phyloP scores from a whole-genome alignment of 2,888 invertebrate species.

The Tetramorium bicarinatum region DNA sequence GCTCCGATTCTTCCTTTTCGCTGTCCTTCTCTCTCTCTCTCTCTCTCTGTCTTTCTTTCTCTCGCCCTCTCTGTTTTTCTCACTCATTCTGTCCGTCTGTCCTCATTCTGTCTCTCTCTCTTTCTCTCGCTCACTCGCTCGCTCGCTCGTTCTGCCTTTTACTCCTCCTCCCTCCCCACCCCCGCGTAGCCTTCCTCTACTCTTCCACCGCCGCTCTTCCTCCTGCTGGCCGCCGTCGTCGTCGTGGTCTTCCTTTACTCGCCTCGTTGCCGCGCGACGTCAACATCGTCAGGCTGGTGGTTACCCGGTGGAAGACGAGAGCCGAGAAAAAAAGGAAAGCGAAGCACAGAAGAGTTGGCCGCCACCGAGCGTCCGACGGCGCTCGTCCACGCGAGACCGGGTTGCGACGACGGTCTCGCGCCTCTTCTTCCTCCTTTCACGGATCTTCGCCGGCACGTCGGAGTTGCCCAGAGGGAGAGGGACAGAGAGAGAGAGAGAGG shows the following conservation, averaged over 20 bases:
- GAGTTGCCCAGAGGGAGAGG: constrained; percentile 55
- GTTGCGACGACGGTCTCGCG: constrained; percentile 68
- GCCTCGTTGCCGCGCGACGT: constrained; percentile 75
- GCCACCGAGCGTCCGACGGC: constrained; percentile 66
- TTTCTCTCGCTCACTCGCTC: neutral
- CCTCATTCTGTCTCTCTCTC: constrained; percentile 21
- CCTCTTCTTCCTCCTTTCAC: constrained; percentile 77
- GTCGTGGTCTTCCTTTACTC: constrained; percentile 72
- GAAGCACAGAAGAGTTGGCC: constrained; percentile 61
- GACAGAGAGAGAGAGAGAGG: constrained; percentile 36
- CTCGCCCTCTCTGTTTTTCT: constrained; percentile 47
- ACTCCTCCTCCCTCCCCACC: constrained; percentile 51
- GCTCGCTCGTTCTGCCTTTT: constrained; percentile 3
- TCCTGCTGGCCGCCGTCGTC: constrained; percentile 64
- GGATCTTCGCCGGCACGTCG: constrained; percentile 75
- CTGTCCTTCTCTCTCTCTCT: constrained; percentile 51
- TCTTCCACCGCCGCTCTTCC: constrained; percentile 56
- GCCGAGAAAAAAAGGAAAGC: constrained; percentile 48
- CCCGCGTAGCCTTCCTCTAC: constrained; percentile 63
- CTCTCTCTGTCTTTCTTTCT: constrained; percentile 42
- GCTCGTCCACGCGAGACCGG: constrained; percentile 69
- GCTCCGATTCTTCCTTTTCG: constrained; percentile 60
- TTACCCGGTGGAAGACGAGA: constrained; percentile 56
- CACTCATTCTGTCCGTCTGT: neutral
- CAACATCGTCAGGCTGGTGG: constrained; percentile 71